Evolutionary conservation across 2,888 invertebrate genomes (phyloP), one percentile per base, ranked within the genome.

Genomic region (Macrophya alboannulata): DNA sequence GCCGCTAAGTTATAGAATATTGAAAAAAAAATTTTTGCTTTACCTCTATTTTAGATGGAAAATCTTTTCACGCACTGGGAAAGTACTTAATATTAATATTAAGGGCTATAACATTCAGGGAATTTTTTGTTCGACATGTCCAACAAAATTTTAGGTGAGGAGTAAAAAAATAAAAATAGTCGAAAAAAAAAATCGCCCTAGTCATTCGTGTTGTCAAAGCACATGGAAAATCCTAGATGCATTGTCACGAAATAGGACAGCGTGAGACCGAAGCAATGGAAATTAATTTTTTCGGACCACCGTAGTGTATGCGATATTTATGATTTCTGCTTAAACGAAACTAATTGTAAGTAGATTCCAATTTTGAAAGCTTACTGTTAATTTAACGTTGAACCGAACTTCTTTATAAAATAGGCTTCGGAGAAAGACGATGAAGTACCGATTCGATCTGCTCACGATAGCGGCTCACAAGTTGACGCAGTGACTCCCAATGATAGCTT

Each of bases 391-490:
- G 31, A 31, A 68, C 68, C 25, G 6, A 68, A 68, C 12, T 68
- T 10, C 12, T 55, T n/a, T n/a, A n/a, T 55, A 55, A 55, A 55
- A 84, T 84, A 92, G 92, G 87, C 89, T 86, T 87, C 89, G 43
- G 92, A 93, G 79, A 92, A 92, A 87, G 89, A 91, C 17, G 92
- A 93, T 51, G 88, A 88, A 82, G 87, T 90, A 84, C 65, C 65
- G 10, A 81, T 48, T 25, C 89, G 91, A 85, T 90, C 92, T 48
- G 87, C 90, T 68, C 91, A 92, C 76, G 91, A 92, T 77, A 92
- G 90, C 88, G 88, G 90, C 72, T 87, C 88, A 4, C 90, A 90
- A 77, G 90, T 89, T 84, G 92, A 92, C 85, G 87, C 91, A 25
- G 88, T 87, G 25, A 86, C 89, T 68, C 86, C 89, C 4, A 91